These are phyloP conservation scores for Drosophila repleta DNA, from an alignment of 1,140 invertebrate species.

Conservation along the genomic window DNA sequence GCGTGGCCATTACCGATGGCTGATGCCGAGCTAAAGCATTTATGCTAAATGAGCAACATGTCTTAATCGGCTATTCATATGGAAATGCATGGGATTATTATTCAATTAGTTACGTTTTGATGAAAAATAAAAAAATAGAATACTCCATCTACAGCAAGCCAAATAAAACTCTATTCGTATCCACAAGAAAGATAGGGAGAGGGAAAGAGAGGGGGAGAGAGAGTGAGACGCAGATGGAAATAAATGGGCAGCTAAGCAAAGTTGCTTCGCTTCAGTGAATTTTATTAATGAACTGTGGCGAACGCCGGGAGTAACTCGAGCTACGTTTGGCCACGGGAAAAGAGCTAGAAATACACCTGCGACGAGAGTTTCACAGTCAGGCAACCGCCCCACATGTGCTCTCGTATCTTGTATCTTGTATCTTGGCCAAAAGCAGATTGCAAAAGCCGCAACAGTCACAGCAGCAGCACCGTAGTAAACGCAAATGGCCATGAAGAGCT, in stretches of 20 bases:
- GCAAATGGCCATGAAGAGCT: conserved; percentile 73
- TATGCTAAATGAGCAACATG: conserved; percentile 75
- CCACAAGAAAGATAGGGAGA: conserved; percentile 32
- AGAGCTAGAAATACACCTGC: conserved; percentile 74
- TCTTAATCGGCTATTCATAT: conserved; percentile 81
- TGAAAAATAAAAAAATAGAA: conserved; percentile 29
- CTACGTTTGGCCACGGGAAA: conserved; percentile 68
- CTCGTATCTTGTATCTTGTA: conserved; percentile 46
- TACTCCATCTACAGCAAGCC: conserved; percentile 20
- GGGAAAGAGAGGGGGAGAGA: no score
- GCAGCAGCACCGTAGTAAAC: conserved; percentile 61
- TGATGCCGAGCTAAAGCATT: conserved; percentile 41
- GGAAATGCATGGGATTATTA: conserved; percentile 77
- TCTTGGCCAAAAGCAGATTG: conserved; percentile 70
- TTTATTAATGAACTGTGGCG: conserved; percentile 81
- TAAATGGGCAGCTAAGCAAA: conserved; percentile 72
- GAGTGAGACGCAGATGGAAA: conserved; percentile 34
- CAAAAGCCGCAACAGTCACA: conserved; percentile 37
- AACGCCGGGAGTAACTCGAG: conserved; percentile 69
- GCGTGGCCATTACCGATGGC: conserved; percentile 48
- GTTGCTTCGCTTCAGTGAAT: conserved; percentile 78
- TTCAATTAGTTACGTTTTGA: conserved; percentile 78
- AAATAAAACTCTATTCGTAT: conserved; percentile 36
- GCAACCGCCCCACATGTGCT: conserved; percentile 44
- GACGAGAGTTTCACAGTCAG: conserved; percentile 62